Base-by-base conservation (phyloP, 2,797 vertebrate genomes). In the Coilia nasus region DNA sequence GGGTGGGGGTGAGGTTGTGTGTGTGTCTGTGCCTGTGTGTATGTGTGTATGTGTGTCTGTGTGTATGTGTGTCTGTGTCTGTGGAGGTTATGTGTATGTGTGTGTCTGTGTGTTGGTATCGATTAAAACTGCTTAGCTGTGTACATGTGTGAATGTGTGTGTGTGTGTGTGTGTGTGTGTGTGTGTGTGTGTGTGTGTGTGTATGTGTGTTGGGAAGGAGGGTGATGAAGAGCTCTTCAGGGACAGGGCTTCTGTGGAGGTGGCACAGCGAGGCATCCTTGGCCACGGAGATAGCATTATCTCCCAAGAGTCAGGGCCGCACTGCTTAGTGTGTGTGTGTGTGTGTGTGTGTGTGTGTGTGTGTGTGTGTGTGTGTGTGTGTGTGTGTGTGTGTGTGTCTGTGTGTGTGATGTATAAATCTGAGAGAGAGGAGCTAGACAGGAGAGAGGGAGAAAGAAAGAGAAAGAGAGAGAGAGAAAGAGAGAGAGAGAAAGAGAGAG, bases 271-370 rank as follows among this genome's bases (percentile, higher is more conserved):
- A 89, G 85, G 88, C 85, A 86, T 83, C 56, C 86, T 88, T 95
- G 94, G 92, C 82, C 88, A 88, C 88, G 88, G 89, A 95, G 95
- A 96, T 96, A 96, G 95, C 93, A 87, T 93, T 96, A 96, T 96
- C 96, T 96, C 92, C 91, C 91, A 87, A 91, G 94, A 93, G 93
- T 93, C 96, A 96, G 94, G 91, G 93, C 86, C 92, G 83, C 85
- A 81, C 12, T 71, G 28, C 64, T 71, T 4, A 50, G 81, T 62
- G 6, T 62, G 7, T 62, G n/a, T 62, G 88, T 83, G 78, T 91
- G 87, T 87, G 87, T 62, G 60, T 62, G 60, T 62, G 60, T 62
- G 59, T 60, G 59, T 91, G 47, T 60, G 59, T 60, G 59, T 60
- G 59, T 54, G 88, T 82, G 80, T 91, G 87, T 87, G 86, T 54